Evolutionary conservation across 2,888 invertebrate species (phyloP), one percentile per base, ranked within the genome.

Genomic region (Dendrolimus houi): DNA sequence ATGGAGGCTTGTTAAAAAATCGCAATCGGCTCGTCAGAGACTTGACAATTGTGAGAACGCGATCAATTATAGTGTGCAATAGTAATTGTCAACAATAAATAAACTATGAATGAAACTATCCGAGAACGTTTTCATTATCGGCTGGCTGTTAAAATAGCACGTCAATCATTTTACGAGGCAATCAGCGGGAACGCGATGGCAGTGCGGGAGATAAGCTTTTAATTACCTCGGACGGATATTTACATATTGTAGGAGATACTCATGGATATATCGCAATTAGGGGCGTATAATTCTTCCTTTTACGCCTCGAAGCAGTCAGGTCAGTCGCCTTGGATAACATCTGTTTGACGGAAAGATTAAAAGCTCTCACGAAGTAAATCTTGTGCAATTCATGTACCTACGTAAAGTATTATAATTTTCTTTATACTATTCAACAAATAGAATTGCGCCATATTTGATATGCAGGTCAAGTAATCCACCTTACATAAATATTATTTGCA

Each of bases 31-130:
- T 86, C 85, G 77, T 87, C 87, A 82, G 71, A 69, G 64, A 62
- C 59, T 79, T 86, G 89, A 89, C 87, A 85, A 87, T 89, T 88
- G 90, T 89, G 90, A 87, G 90, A 90, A 89, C 87, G 72, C 82
- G 84, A 85, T 89, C 88, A 89, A 89, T 90, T 90, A 89, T 87
- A 81, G 75, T 76, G 80, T 75, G 85, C 78, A 86, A 87, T 88
- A 87, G 81, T 85, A 86, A 87, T 88, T 83, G 87, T 85, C 83
- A 82, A 85, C 82, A 84, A 78, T 81, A 82, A 85, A 85, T 83
- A 85, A 80, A 80, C 75, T 79, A 82, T 77, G 79, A 83, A 83
- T 83, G 79, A 85, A 80, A 85, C 74, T 74, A 73, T 67, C 66
- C 63, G 73, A 70, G 74, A 80, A 86, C 83, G 81, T 85, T 85